Percentiles rank a stretch among this genome's conserved stretches.
Conservation (phyloP, 1,140 invertebrate genomes). For the Diorhabda elongata region DNA sequence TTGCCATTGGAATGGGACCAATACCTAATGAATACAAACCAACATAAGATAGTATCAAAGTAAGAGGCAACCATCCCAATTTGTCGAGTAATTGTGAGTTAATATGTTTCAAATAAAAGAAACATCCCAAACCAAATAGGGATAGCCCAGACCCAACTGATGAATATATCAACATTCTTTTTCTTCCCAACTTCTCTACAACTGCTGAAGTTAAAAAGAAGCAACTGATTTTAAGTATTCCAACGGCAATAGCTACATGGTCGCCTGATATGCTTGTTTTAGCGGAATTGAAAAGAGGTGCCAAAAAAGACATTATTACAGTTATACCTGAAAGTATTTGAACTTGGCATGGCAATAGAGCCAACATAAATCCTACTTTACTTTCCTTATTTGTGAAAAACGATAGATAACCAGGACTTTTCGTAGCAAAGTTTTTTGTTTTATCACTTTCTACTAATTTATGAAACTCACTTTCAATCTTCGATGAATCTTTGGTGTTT, state of each 20-base stretch:
- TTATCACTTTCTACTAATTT: background rate
- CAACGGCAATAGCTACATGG: background rate
- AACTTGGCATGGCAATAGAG: too few relatives aligned
- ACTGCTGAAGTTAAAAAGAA: background rate
- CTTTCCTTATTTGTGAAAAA: background rate
- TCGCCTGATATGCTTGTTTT: conserved; percentile 3
- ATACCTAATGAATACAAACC: conserved; percentile 1
- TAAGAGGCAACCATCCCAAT: conserved; percentile 5
- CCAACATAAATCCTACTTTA: background rate
- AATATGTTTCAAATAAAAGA: background rate
- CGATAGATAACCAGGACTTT: background rate
- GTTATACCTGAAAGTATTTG: background rate
- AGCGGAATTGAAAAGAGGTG: background rate
- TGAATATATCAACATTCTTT: background rate
- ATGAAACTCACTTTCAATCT: background rate
- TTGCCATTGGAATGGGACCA: background rate
- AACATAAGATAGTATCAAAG: background rate
- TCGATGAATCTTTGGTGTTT: background rate
- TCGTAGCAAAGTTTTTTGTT: background rate
- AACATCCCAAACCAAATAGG: background rate
- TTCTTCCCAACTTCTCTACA: background rate
- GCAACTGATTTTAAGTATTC: background rate
- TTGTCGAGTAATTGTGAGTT: background rate
- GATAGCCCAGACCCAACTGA: background rate
- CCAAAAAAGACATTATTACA: conserved; percentile 4